Percentiles rank a stretch among this genome's conserved stretches.
Conservation (phyloP, 2,113 vertebrate genomes). For the Stomatorhinus ivindoensis region DNA sequence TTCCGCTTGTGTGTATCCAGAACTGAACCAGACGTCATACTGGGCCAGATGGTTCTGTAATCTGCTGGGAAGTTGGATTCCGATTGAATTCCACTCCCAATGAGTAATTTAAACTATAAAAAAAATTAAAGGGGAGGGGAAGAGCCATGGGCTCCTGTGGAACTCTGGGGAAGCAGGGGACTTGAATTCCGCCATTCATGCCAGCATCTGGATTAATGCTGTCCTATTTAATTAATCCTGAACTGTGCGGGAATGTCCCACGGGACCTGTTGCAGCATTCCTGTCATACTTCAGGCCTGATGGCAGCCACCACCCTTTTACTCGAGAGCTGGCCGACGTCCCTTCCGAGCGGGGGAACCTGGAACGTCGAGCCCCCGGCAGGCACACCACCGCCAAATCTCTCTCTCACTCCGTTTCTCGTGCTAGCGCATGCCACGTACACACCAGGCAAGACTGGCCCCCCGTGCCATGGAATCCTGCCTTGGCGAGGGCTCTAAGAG, state of each 20-base stretch:
- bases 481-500: not conserved
- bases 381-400: not conserved
- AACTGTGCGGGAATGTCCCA: constrained; percentile 52
- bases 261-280: constrained; percentile 45
- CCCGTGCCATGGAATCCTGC: not conserved
- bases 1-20: constrained; percentile 39
- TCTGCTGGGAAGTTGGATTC: constrained; percentile 10
- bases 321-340: not conserved
- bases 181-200: constrained; percentile 15
- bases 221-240: constrained; percentile 30
- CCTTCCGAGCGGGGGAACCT: not conserved
- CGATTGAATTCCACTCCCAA: constrained; percentile 15
- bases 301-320: constrained; percentile 37
- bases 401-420: not conserved
- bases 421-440: constrained; percentile 5
- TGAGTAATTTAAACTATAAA: constrained; percentile 4
- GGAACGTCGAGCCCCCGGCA: not conserved
- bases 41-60: constrained; percentile 38
- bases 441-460: not conserved
- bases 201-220: constrained; percentile 20
- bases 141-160: not conserved
- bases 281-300: constrained; percentile 45
- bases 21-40: constrained; percentile 41
- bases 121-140: not conserved
- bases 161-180: not conserved